Base-by-base conservation (phyloP, 2,113 vertebrate species). In the Sisor rabdophorus region DNA sequence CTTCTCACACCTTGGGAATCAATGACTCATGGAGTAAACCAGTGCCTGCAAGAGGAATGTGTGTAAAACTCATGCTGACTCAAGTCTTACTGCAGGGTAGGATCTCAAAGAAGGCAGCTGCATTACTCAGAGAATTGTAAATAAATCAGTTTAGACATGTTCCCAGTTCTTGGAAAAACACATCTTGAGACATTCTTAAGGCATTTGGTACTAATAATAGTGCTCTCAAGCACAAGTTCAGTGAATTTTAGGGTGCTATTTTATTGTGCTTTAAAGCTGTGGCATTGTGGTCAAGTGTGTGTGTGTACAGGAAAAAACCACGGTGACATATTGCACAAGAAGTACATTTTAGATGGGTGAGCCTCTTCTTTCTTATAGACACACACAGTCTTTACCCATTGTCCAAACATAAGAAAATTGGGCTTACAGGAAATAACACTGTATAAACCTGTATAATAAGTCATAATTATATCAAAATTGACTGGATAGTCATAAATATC, bases 61-160 rank as follows among this genome's bases (percentile, higher is more conserved):
- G 47, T 68, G 64, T 24, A 70, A 40, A 59, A 64, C 64, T 71
- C 58, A 40, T 82, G 75, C 81, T 82, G 81, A 82, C 67, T 82
- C 81, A 82, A 75, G 50, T 24, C 3, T 40, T 26, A 12, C 11
- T 58, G 40, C 32, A 70, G 6, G 60, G 44, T 64, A 59, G 30
- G 30, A 48, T 50, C 30, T 67, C 50, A 26, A 50, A 53, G 26
- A 67, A 61, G 19, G 44, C 55, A 69, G 64, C 60, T 76, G 59
- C 20, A 44, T 74, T 77, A 56, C 28, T 63, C 70, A 64, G 28
- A 79, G 40, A 76, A 40, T 54, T 52, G 76, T 68, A 68, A 50
- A 53, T 53, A 76, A 32, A 24, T 13, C 58, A 75, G 52, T 54
- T 54, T 13, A 32, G 44, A 80, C 58, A 77, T n/a, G 32, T 76